Evolutionary conservation across 37 sponge, comb jelly and placozoan species (phyloP).

Genomic region (Cliona cf. orientalis): DNA sequence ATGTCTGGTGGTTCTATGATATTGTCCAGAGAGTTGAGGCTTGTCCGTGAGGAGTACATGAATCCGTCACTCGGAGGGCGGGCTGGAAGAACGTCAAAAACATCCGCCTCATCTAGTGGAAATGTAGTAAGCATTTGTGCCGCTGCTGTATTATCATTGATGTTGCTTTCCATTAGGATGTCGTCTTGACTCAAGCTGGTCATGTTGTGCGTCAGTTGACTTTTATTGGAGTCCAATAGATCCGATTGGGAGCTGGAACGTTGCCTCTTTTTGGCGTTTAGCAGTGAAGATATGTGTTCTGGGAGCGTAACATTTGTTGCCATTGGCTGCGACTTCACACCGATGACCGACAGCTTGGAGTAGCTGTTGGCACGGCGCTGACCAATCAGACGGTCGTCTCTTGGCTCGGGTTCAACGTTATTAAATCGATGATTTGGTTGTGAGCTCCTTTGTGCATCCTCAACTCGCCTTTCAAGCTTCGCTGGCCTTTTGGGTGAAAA

Average conservation of each 20-base stretch:
- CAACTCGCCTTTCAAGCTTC: too few species aligned
- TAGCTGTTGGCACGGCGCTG: neutral
- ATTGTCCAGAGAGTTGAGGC: conserved; percentile 46
- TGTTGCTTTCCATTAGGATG: neutral
- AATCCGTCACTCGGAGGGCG: neutral
- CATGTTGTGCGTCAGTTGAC: neutral
- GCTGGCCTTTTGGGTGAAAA: too few species aligned
- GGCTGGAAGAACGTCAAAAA: neutral
- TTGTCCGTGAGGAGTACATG: conserved; percentile 3
- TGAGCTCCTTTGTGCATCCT: too few species aligned
- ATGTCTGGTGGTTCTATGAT: conserved; percentile 48
- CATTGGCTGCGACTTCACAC: neutral
- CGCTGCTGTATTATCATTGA: too few species aligned
- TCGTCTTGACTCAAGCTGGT: neutral
- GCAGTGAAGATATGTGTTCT: neutral
- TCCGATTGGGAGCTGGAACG: neutral
- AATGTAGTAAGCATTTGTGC: neutral
- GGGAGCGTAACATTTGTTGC: neutral
- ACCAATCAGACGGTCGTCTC: too few species aligned
- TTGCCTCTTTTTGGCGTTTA: neutral
- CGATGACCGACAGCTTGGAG: neutral
- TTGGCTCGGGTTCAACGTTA: too few species aligned
- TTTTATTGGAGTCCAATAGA: neutral
- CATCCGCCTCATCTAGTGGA: neutral
- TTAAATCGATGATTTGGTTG: too few species aligned